Evolutionary conservation across 2,888 invertebrate species (phyloP).

Genomic region (Yponomeuta malinellus): DNA sequence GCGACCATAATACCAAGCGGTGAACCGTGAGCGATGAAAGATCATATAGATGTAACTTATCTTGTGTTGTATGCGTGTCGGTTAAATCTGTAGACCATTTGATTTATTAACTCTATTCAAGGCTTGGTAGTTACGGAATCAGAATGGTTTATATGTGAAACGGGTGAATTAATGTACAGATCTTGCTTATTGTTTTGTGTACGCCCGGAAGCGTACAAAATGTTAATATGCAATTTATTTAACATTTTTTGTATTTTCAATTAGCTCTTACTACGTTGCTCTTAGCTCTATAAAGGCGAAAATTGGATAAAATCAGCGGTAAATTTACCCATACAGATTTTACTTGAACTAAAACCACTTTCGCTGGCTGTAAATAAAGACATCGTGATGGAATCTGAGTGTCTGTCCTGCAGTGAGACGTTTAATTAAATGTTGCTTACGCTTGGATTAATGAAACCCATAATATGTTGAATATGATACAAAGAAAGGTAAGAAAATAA

Average conservation of each 20-base stretch:
- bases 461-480: not conserved
- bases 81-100: not conserved
- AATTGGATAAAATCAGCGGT: not conserved
- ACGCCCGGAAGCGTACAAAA: too few species aligned
- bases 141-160: too few species aligned
- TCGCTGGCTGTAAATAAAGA: too few species aligned
- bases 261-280: not conserved
- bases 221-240: not conserved
- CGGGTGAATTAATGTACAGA: too few species aligned
- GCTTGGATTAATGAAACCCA: not conserved
- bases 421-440: too few species aligned
- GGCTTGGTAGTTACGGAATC: not conserved
- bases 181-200: too few species aligned
- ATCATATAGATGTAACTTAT: not conserved
- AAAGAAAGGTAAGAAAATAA: not conserved
- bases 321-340: too few species aligned
- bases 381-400: too few species aligned
- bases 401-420: too few species aligned
- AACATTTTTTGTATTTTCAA: not conserved
- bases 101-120: not conserved
- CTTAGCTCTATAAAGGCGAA: not conserved
- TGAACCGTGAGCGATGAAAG: not conserved
- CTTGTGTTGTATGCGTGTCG: not conserved
- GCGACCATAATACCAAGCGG: not conserved
- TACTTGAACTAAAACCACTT: too few species aligned